A percentile compares a stretch with the other conserved stretches of the same genome.
Conservation (phyloP, 2,113 vertebrate genomes). For the Phocoena sinus region DNA sequence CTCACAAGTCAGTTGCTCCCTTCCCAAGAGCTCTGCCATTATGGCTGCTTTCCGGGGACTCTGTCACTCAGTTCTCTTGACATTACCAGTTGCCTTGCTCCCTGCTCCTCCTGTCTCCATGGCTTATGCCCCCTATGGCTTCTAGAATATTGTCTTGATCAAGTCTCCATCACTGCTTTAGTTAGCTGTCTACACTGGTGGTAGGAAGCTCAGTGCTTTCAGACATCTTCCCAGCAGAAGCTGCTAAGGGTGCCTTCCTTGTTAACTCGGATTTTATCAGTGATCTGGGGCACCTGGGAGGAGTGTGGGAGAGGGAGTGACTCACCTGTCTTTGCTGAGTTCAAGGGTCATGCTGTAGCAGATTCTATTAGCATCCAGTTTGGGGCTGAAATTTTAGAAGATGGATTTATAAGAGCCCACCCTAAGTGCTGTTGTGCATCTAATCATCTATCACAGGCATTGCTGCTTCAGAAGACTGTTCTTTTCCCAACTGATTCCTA, state of each 20-base stretch:
- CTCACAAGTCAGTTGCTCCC: not conserved
- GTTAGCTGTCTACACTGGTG: not conserved
- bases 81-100: not conserved
- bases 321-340: not conserved
- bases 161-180: not conserved
- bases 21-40: not conserved
- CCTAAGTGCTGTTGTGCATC: not conserved
- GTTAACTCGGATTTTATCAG: not conserved
- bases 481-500: not conserved
- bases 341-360: not conserved
- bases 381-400: not conserved
- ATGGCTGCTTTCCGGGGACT: not conserved
- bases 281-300: not conserved
- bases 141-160: not conserved
- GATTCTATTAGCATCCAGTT: not conserved
- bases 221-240: not conserved
- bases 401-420: not conserved
- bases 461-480: not conserved
- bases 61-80: not conserved
- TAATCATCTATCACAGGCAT: not conserved
- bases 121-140: not conserved
- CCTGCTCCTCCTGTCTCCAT: not conserved
- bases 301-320: not conserved
- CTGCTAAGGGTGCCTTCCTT: not conserved
- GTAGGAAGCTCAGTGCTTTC: not conserved